Conservation (phyloP, 1,140 invertebrate species). For the Aporrectodea caliginosa region DNA sequence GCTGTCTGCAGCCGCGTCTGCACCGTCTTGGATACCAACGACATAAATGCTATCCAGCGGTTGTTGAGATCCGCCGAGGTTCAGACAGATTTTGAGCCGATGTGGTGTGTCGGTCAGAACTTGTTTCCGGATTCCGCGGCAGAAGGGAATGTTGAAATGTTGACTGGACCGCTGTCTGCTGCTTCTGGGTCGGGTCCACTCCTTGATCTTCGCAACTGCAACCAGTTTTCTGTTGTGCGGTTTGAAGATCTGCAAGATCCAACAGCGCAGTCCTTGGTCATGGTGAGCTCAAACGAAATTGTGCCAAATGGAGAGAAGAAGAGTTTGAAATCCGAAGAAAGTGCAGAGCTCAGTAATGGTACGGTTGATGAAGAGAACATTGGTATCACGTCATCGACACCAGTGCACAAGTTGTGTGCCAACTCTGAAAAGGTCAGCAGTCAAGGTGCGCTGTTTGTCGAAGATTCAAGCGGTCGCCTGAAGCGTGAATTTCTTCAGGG, state of each 20-base stretch:
- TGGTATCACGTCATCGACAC: background rate
- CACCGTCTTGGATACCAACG: background rate
- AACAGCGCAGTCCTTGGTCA: slow-evolving; percentile 9
- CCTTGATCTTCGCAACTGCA: slow-evolving; percentile 23
- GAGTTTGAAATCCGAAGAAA: background rate
- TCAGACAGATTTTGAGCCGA: slow-evolving; percentile 25
- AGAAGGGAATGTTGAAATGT: too few species aligned
- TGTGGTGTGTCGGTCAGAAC: slow-evolving; percentile 9
- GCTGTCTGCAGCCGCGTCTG: background rate
- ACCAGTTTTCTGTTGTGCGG: slow-evolving; percentile 22
- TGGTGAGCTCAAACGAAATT: slow-evolving; percentile 1
- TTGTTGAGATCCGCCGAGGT: slow-evolving; percentile 1
- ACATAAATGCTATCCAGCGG: background rate
- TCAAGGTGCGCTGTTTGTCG: background rate
- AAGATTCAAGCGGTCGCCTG: background rate
- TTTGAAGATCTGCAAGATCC: slow-evolving; percentile 21
- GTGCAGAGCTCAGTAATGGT: background rate
- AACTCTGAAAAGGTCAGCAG: slow-evolving; percentile 6
- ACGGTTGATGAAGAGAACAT: background rate
- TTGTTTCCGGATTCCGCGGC: background rate
- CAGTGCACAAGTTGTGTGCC: background rate
- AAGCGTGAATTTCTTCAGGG: background rate
- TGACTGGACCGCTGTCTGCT: background rate
- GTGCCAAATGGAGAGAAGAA: background rate
- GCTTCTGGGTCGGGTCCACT: background rate